A percentile compares a stretch with the other conserved stretches of the same genome.
phyloP scores from a whole-genome alignment of 92 coral and sea anemone species.

The Porites cylindrica region DNA sequence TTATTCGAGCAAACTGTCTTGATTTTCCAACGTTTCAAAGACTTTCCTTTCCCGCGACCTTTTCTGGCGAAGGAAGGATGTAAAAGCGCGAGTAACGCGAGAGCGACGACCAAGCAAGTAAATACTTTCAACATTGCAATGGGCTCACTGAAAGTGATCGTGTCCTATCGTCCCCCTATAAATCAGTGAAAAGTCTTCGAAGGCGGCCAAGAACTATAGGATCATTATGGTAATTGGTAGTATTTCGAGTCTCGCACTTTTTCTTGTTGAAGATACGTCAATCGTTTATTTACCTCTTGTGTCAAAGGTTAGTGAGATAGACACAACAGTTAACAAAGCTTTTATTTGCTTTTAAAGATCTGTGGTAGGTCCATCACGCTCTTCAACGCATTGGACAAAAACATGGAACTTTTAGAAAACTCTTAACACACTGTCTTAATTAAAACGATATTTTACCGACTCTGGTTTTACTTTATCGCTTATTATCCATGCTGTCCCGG shows the following conservation, averaged over 20 bases:
- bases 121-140: slow-evolving; percentile 21
- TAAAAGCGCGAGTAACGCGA: background rate
- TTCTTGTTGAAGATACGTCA: slow-evolving; percentile 35
- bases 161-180: background rate
- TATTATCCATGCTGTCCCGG: too few species aligned
- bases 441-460: too few species aligned
- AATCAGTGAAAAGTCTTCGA: background rate
- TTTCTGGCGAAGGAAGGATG: slow-evolving; percentile 16
- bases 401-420: too few species aligned
- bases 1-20: slow-evolving; percentile 20
- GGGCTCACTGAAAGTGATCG: background rate
- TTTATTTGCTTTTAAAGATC: background rate
- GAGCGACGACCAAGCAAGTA: background rate
- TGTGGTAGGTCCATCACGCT: background rate
- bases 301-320: background rate
- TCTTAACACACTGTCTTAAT: too few species aligned
- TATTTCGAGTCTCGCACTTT: slow-evolving; percentile 9
- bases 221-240: background rate
- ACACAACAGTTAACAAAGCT: background rate
- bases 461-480: too few species aligned
- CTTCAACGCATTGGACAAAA: too few species aligned
- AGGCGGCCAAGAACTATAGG: too few species aligned
- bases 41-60: background rate
- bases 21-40: background rate
- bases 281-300: background rate